phyloP scores from a whole-genome alignment of 2,888 invertebrate genomes.

The Diarsia brunnea region DNA sequence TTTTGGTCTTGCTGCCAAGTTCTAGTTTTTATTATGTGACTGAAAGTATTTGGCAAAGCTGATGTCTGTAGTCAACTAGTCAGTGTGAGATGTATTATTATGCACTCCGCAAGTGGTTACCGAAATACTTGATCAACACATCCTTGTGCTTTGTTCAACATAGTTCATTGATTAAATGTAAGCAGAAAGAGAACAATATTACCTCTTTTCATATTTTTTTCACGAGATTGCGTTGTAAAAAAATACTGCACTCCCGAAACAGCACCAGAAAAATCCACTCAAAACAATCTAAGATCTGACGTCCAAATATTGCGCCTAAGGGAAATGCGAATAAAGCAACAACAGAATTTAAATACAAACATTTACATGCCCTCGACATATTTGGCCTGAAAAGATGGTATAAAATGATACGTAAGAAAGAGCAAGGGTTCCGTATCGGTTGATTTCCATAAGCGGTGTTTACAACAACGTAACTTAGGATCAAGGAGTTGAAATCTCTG shows the following conservation, averaged over 20 bases:
- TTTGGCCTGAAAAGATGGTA: slow-evolving; percentile 72
- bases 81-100: no score
- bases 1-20: neutral
- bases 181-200: neutral
- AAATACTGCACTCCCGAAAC: slow-evolving; percentile 27
- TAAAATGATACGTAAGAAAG: slow-evolving; percentile 68
- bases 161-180: neutral
- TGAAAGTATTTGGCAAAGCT: neutral
- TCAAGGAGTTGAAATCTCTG: slow-evolving; percentile 83
- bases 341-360: slow-evolving; percentile 64
- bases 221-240: neutral
- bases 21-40: neutral
- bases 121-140: neutral
- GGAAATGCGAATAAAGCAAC: slow-evolving; percentile 64
- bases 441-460: slow-evolving; percentile 81
- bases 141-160: neutral
- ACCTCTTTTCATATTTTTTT: neutral
- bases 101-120: neutral
- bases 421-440: slow-evolving; percentile 70
- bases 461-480: slow-evolving; percentile 79
- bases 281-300: slow-evolving; percentile 51
- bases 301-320: slow-evolving; percentile 53
- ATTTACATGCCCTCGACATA: slow-evolving; percentile 70
- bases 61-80: no score
- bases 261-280: slow-evolving; percentile 33